A percentile compares a stretch with the other conserved stretches of the same genome.
These are phyloP conservation scores for Euclidia mi DNA, from an alignment of 2,888 invertebrate species.

Conservation along the genomic window DNA sequence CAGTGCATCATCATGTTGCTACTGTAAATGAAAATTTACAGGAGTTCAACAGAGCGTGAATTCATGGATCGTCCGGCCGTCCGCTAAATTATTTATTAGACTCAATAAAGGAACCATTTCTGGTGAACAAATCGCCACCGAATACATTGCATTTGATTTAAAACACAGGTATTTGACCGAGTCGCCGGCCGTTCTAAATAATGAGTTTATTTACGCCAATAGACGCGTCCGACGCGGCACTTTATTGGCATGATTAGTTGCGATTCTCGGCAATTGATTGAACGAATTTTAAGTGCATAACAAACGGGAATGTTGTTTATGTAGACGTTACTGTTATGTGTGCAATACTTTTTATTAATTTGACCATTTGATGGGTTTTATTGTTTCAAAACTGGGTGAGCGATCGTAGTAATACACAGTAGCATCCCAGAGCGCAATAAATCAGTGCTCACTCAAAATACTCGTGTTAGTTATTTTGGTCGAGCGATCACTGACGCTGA, in stretches of 20 bases:
- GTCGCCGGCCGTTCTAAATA: slow-evolving; percentile 67
- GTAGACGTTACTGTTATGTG: slow-evolving; percentile 57
- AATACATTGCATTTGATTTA: slow-evolving; percentile 78
- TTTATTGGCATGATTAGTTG: slow-evolving; percentile 75
- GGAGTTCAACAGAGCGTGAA: slow-evolving; percentile 70
- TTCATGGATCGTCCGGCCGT: slow-evolving; percentile 62
- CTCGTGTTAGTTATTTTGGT: slow-evolving; percentile 65
- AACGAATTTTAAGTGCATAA: slow-evolving; percentile 68
- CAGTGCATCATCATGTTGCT: slow-evolving; percentile 55
- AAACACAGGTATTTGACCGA: slow-evolving; percentile 86
- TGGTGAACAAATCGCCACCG: slow-evolving; percentile 73
- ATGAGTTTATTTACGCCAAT: slow-evolving; percentile 78
- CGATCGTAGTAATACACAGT: slow-evolving; percentile 68
- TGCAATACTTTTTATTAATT: slow-evolving; percentile 71
- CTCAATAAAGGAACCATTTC: slow-evolving; percentile 75
- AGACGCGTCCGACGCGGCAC: slow-evolving; percentile 61
- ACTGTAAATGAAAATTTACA: slow-evolving; percentile 63
- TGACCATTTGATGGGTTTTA: slow-evolving; percentile 60
- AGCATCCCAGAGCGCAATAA: slow-evolving; percentile 63
- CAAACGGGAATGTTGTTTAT: slow-evolving; percentile 70
- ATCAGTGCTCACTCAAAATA: slow-evolving; percentile 71
- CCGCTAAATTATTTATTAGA: slow-evolving; percentile 79
- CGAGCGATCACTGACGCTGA: slow-evolving; percentile 60
- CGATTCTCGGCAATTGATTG: slow-evolving; percentile 69
- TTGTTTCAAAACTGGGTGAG: slow-evolving; percentile 63